phyloP scores from a whole-genome alignment of 2,797 vertebrate genomes.

The Salarias fasciatus region DNA sequence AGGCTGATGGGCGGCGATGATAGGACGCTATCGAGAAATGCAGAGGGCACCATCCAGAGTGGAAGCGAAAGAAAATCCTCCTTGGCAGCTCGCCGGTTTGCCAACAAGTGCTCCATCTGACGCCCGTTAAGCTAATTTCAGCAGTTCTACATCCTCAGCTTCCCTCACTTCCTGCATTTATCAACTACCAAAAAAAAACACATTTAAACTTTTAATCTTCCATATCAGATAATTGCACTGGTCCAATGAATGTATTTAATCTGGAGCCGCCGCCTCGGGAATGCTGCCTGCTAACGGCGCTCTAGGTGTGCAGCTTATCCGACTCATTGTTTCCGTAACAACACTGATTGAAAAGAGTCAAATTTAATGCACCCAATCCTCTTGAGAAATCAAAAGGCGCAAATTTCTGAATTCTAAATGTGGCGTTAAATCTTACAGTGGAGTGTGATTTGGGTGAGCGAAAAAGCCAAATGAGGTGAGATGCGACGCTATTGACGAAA shows the following conservation, averaged over 20 bases:
- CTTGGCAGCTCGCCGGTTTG: constrained; percentile 10
- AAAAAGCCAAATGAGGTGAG: not conserved
- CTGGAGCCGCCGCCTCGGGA: constrained; percentile 31
- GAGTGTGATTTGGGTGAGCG: too few species aligned
- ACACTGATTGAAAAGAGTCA: constrained; percentile 62
- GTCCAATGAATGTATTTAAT: constrained; percentile 54
- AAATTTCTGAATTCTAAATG: constrained; percentile 48
- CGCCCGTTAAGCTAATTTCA: constrained; percentile 44
- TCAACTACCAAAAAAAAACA: constrained; percentile 45
- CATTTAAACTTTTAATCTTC: constrained; percentile 53
- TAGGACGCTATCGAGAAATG: constrained; percentile 6
- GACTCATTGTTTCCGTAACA: constrained; percentile 65
- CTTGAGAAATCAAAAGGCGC: constrained; percentile 55
- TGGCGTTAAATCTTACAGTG: not conserved
- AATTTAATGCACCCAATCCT: constrained; percentile 60
- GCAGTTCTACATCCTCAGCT: constrained; percentile 21
- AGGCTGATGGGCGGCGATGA: not conserved
- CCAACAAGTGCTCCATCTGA: constrained; percentile 40
- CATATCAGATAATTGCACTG: constrained; percentile 67
- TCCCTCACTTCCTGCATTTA: constrained; percentile 14
- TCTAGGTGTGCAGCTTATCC: constrained; percentile 40
- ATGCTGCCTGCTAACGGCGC: constrained; percentile 8
- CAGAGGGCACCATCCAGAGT: not conserved
- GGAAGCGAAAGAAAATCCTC: constrained; percentile 8
- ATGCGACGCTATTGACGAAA: constrained; percentile 19